These are phyloP conservation scores for Latrodectus hesperus DNA, from an alignment of 2,888 invertebrate species.

Conservation along the genomic window DNA sequence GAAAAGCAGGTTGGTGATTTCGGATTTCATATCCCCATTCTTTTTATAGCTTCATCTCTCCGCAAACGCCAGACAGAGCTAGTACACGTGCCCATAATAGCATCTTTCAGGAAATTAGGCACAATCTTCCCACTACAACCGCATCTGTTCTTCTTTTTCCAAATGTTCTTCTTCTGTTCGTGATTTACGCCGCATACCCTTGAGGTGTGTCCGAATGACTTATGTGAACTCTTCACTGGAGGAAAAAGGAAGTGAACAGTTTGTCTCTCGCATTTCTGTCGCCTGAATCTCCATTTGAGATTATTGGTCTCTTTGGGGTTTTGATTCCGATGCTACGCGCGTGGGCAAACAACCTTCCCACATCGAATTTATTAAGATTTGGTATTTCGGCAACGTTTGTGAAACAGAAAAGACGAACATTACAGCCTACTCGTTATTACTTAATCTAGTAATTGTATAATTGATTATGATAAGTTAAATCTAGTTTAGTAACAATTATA, in stretches of 20 bases:
- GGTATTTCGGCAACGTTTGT: no score
- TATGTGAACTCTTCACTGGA: constrained; percentile 24
- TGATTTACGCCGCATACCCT: constrained; percentile 37
- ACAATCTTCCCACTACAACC: not conserved
- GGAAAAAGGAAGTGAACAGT: constrained; percentile 36
- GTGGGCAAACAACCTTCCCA: not conserved
- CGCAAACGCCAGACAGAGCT: not conserved
- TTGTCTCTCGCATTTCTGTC: not conserved
- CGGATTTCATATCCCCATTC: no score
- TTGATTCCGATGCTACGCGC: not conserved
- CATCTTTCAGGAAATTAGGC: not conserved
- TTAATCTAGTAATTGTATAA: no score
- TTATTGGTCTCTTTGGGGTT: not conserved
- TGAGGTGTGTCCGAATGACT: constrained; percentile 55
- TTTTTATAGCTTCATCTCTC: no score
- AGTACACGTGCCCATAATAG: not conserved
- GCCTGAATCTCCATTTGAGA: not conserved
- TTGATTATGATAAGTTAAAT: no score
- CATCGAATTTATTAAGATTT: no score
- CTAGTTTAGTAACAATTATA: no score
- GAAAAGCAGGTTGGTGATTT: no score
- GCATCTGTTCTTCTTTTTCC: not conserved
- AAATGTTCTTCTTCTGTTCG: constrained; percentile 6
- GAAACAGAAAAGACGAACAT: no score
- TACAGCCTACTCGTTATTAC: no score